Percentiles rank a stretch among this genome's conserved stretches.
Conservation (phyloP, 53 echinoderm and acorn worm species). For the Temnopleurus reevesii region DNA sequence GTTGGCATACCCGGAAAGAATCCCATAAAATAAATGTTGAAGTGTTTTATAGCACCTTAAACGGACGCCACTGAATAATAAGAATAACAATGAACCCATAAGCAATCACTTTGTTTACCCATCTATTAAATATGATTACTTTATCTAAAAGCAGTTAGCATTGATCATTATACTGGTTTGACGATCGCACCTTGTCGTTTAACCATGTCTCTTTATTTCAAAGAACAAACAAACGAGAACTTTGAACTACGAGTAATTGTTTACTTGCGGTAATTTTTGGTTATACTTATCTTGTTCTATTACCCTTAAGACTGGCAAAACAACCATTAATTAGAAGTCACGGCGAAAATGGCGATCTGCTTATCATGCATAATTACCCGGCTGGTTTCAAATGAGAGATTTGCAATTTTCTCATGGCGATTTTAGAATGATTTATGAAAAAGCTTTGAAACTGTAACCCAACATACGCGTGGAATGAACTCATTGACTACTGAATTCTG, state of each 20-base stretch:
- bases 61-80: constrained; percentile 23
- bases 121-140: constrained; percentile 46
- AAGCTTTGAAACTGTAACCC: too few species aligned
- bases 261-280: neutral
- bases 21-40: constrained; percentile 37
- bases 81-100: constrained; percentile 24
- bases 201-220: neutral
- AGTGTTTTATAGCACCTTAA: constrained; percentile 30
- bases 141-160: constrained; percentile 51
- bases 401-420: too few species aligned
- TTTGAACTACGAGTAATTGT: constrained; percentile 25
- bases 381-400: neutral
- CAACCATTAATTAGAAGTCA: constrained; percentile 26
- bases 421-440: neutral
- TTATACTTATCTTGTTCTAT: constrained; percentile 4
- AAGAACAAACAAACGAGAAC: constrained; percentile 51
- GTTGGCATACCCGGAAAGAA: neutral
- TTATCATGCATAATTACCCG: neutral
- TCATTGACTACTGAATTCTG: too few species aligned
- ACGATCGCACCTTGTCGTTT: constrained; percentile 1
- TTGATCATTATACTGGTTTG: constrained; percentile 39
- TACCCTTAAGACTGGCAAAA: constrained; percentile 12
- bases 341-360: neutral
- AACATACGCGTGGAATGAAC: too few species aligned
- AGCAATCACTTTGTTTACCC: constrained; percentile 26